Conservation (phyloP, 2,113 vertebrate species). For the Condylura cristata region DNA sequence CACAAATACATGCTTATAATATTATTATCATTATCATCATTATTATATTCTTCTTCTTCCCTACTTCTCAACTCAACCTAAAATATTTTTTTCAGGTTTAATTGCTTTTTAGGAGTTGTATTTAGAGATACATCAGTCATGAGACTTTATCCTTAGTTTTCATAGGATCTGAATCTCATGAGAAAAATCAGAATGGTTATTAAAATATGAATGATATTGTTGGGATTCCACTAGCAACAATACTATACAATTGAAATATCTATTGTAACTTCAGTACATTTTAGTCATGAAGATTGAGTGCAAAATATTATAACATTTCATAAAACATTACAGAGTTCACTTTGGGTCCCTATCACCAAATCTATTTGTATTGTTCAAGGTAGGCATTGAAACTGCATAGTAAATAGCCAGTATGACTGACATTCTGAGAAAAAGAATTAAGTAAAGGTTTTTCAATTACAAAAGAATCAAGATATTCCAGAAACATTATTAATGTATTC, state of each 20-base stretch:
- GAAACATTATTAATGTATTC: not conserved
- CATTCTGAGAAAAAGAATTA: not conserved
- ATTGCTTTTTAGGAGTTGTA: slow-evolving; percentile 44
- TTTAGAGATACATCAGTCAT: slow-evolving; percentile 52
- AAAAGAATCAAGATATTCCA: not conserved
- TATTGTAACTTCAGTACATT: slow-evolving; percentile 36
- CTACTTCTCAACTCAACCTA: not conserved
- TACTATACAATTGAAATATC: slow-evolving; percentile 52
- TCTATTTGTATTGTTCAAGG: slow-evolving; percentile 22
- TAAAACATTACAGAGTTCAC: slow-evolving; percentile 41
- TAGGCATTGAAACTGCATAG: not conserved
- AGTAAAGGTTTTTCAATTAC: not conserved
- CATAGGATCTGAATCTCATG: slow-evolving; percentile 1
- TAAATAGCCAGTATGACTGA: not conserved
- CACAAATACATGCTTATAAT: not conserved
- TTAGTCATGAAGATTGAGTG: slow-evolving; percentile 37
- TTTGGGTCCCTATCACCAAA: not conserved
- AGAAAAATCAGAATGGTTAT: slow-evolving; percentile 43
- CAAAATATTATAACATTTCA: slow-evolving; percentile 58
- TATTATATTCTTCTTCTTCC: not conserved
- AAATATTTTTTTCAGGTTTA: not conserved
- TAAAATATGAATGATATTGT: slow-evolving; percentile 54
- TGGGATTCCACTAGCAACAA: slow-evolving; percentile 34
- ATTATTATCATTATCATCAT: not conserved
- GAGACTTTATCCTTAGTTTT: slow-evolving; percentile 37